Base-by-base conservation (phyloP, 2,113 vertebrate species). In the Solea solea region DNA sequence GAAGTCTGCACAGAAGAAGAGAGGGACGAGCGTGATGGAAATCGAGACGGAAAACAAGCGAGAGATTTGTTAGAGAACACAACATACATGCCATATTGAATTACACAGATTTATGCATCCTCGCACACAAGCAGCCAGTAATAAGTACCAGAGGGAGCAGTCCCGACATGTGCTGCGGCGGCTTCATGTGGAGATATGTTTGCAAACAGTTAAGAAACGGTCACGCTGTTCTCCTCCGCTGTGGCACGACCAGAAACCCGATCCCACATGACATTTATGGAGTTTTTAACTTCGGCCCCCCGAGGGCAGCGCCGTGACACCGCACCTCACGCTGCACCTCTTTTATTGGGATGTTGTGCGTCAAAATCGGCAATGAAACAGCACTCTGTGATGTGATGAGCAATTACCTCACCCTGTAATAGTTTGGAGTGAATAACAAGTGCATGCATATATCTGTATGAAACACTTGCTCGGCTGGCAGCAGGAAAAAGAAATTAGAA, bases 1-100 rank as follows among this genome's bases (percentile, higher is more conserved):
- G 83, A 94, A 94, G 76, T 92, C 94, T 94, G 86, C 9, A 79
- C 34, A n/a, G 39, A 45, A 45, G 72, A 49, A 55, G 41, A 58
- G 15, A 62, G 40, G n/a, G 9, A 12, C 11, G 50, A 60, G n/a
- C 39, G 25, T 45, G 42, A 58, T 0, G 9, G 45, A 69, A 40
- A 21, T 15, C 55, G 40, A 72, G 44, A 57, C 7, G 64, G 21
- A 73, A 54, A 50, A 56, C 9, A 16, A 64, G 39, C 25, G 57
- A 57, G 52, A 72, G 28, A 78, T 44, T 76, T 4, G 11, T 74
- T 51, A 72, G 61, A 9, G 14, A 61, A 68, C 10, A 50, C 28
- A 53, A 54, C 28, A 68, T 3, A 34, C 34, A 34, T 34, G 48
- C 10, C 64, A 82, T 25, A 42, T 83, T 85, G 72, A 86, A 83